A percentile compares a stretch with the other conserved stretches of the same genome.
Evolutionary conservation across 1,140 invertebrate species (phyloP).

Genomic region (Dreissena polymorpha): DNA sequence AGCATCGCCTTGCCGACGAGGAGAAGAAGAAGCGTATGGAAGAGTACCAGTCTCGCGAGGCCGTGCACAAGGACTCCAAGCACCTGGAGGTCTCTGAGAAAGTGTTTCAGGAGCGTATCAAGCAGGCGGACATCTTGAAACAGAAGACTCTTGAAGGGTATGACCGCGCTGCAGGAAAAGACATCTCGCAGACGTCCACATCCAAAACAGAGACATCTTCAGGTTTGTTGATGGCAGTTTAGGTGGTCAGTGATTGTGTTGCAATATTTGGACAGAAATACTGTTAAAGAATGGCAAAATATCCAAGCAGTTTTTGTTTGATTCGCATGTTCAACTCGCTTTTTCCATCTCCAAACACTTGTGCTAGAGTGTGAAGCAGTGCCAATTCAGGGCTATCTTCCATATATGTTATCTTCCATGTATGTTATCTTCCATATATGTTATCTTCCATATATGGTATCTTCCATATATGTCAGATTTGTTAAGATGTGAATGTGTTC

Average conservation of each 20-base stretch:
- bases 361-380: too few species aligned
- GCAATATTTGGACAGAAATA: too few species aligned
- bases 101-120: slow-evolving; percentile 23
- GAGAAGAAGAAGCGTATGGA: slow-evolving; percentile 74
- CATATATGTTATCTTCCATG: too few species aligned
- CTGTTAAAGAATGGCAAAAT: too few species aligned
- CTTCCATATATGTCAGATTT: too few species aligned
- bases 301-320: too few species aligned
- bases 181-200: slow-evolving; percentile 4
- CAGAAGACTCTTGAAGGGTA: slow-evolving; percentile 54
- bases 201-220: slow-evolving; percentile 15
- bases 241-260: background rate
- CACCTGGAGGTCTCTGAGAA: slow-evolving; percentile 24
- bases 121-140: slow-evolving; percentile 58
- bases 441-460: too few species aligned
- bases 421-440: too few species aligned
- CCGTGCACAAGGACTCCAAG: slow-evolving; percentile 18
- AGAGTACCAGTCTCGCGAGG: slow-evolving; percentile 62
- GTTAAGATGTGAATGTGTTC: too few species aligned
- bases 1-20: slow-evolving; percentile 70
- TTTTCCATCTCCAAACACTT: too few species aligned
- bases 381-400: too few species aligned
- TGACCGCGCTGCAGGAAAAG: slow-evolving; percentile 53
- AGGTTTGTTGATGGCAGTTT: slow-evolving; percentile 3
- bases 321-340: too few species aligned